Percentiles rank a stretch among this genome's conserved stretches.
phyloP scores from a whole-genome alignment of 1,140 invertebrate genomes.

The Microplitis demolitor region DNA sequence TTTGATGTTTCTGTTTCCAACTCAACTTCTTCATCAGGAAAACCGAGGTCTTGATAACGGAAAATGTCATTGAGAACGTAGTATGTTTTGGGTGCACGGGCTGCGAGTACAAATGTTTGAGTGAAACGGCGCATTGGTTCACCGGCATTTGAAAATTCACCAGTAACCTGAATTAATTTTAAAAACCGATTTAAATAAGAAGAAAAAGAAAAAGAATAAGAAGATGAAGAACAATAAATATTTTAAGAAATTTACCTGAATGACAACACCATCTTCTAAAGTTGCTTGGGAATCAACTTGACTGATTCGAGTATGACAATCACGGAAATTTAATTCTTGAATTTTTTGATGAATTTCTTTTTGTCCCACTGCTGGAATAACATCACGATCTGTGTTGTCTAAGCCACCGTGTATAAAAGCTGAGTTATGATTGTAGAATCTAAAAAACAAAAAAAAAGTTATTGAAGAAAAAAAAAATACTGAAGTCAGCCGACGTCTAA shows the following conservation, averaged over 20 bases:
- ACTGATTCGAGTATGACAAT: slow-evolving; percentile 96
- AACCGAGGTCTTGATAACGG: slow-evolving; percentile 78
- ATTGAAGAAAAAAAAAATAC: slow-evolving; percentile 7
- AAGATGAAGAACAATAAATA: neutral
- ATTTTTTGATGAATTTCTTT: slow-evolving; percentile 96
- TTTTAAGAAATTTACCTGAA: slow-evolving; percentile 70
- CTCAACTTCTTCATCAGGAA: slow-evolving; percentile 71
- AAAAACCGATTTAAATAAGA: neutral
- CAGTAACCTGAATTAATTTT: slow-evolving; percentile 76
- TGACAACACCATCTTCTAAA: slow-evolving; percentile 91
- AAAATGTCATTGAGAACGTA: slow-evolving; percentile 99
- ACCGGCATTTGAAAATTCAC: slow-evolving; percentile 94
- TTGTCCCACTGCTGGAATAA: slow-evolving; percentile 86
- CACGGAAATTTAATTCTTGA: slow-evolving; percentile 91
- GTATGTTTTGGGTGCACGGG: slow-evolving; percentile 94
- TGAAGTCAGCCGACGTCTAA: neutral
- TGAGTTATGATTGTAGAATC: slow-evolving; percentile 94
- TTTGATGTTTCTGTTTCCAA: slow-evolving; percentile 44
- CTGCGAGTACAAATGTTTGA: slow-evolving; percentile 95
- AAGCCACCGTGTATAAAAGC: slow-evolving; percentile 94
- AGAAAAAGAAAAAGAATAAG: too few species aligned
- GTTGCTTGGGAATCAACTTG: slow-evolving; percentile 92
- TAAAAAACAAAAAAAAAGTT: slow-evolving; percentile 49
- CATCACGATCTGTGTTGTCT: slow-evolving; percentile 79
- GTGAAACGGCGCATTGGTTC: slow-evolving; percentile 96